phyloP scores from a whole-genome alignment of 2,888 invertebrate genomes.

The Xylophagus ater region DNA sequence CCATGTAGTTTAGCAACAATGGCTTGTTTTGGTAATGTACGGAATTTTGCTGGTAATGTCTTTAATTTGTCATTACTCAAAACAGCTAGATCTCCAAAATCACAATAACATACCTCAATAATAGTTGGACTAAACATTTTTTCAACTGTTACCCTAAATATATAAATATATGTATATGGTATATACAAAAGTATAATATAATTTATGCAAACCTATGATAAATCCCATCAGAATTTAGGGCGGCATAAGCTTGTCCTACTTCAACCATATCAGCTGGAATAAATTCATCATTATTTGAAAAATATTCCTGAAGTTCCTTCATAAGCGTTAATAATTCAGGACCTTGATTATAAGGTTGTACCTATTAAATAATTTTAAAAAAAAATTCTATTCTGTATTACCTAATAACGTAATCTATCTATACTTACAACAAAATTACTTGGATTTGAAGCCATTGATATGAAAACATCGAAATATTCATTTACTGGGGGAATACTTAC shows the following conservation, averaged over 20 bases:
- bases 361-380: conserved; percentile 25
- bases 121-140: conserved; percentile 44
- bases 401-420: not conserved
- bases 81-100: conserved; percentile 52
- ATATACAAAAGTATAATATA: too few relatives aligned
- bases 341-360: conserved; percentile 42
- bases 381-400: not conserved
- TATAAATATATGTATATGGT: too few relatives aligned
- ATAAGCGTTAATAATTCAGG: conserved; percentile 48
- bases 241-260: conserved; percentile 57
- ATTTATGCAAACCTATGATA: conserved; percentile 59
- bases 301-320: conserved; percentile 52
- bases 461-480: conserved; percentile 55
- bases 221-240: conserved; percentile 48
- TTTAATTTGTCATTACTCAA: conserved; percentile 45
- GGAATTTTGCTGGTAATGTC: conserved; percentile 45
- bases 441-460: conserved; percentile 68
- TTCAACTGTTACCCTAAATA: conserved; percentile 43
- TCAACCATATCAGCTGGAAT: conserved; percentile 41
- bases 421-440: conserved; percentile 32
- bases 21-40: conserved; percentile 52
- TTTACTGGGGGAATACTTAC: conserved; percentile 33
- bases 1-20: conserved; percentile 53
- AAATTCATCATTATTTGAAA: conserved; percentile 43
- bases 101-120: conserved; percentile 51